A percentile compares a stretch with the other conserved stretches of the same genome.
Evolutionary conservation across 2,797 vertebrate genomes (phyloP).

Genomic region (Rallus crepitans): DNA sequence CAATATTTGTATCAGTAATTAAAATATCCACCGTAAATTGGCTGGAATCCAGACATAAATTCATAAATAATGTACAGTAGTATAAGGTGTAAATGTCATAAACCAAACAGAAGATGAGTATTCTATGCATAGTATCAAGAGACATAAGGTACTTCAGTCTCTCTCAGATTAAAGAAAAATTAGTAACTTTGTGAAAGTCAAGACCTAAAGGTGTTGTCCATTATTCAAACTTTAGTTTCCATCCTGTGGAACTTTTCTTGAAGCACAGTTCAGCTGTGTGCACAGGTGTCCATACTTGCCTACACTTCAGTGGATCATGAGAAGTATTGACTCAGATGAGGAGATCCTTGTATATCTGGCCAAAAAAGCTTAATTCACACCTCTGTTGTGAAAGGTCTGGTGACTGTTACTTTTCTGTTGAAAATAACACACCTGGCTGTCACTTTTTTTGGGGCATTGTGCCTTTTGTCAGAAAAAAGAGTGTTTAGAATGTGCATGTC

Average conservation of each 20-base stretch:
- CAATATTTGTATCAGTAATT: neutral
- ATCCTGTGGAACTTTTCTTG: neutral
- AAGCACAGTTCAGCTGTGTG: neutral
- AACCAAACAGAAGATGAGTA: neutral
- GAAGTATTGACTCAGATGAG: neutral
- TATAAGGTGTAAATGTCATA: neutral
- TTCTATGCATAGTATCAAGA: neutral
- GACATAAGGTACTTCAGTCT: neutral
- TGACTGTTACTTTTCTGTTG: neutral
- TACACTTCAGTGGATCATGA: neutral
- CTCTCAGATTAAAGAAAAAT: neutral
- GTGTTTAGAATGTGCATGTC: neutral
- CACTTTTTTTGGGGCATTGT: neutral
- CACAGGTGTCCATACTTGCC: neutral
- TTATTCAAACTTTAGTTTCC: neutral
- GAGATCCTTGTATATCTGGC: neutral
- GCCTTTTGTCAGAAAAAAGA: neutral
- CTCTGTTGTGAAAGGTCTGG: neutral
- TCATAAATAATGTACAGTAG: neutral
- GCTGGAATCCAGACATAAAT: neutral
- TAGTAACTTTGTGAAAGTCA: neutral
- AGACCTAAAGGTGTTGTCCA: neutral
- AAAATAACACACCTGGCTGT: neutral
- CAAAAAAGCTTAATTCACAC: neutral
- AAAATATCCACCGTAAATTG: neutral